Evolutionary conservation across 2,797 vertebrate genomes (phyloP), one percentile per base, ranked within the genome.

Genomic region (Bradypus variegatus): DNA sequence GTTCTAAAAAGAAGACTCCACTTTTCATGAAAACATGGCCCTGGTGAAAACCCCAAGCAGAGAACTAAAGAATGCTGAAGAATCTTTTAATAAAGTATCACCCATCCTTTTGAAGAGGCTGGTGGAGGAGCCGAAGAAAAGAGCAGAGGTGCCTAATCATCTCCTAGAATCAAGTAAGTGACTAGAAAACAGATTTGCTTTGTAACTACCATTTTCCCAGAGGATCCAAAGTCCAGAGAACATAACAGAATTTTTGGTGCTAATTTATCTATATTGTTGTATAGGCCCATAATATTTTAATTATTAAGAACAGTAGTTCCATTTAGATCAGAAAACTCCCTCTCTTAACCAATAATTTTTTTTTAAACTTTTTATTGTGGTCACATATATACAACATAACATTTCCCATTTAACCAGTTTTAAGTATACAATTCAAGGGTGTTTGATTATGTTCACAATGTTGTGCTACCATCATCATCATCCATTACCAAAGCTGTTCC

Each of bases 101-200:
- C 94, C 97, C 29, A 85, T 98, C 84, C 98, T 98, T 89, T 95
- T 99, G 94, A 97, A 80, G 84, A 98, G 97, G 93, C 97, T 99
- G 1, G 97, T 98, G 94, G 98, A 98, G 79, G 97, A 98, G 70
- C 97, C 97, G 73, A 90, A 96, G 77, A 97, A 92, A 94, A 95
- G 95, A 92, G 69, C 5, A 64, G 95, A 88, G 75, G 95, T 98
- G 16, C 98, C 98, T 31, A 96, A 98, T 96, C 98, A 98, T 95
- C 97, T 99, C 31, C 96, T 99, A 36, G 98, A 99, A 93, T 97
- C 98, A 76, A 99, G 99, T 99, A 98, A 92, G 96, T 89, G 85
- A 31, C 29, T n/a, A 73, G n/a, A 27, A 58, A 19, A 62, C 27
- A 64, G 69, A 75, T 60, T 36, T 27, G 18, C 15, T 82, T 76